Percentiles rank a stretch among this genome's conserved stretches.
Evolutionary conservation across 2,888 invertebrate species (phyloP).

Genomic region (Marasmarcha lunaedactyla): DNA sequence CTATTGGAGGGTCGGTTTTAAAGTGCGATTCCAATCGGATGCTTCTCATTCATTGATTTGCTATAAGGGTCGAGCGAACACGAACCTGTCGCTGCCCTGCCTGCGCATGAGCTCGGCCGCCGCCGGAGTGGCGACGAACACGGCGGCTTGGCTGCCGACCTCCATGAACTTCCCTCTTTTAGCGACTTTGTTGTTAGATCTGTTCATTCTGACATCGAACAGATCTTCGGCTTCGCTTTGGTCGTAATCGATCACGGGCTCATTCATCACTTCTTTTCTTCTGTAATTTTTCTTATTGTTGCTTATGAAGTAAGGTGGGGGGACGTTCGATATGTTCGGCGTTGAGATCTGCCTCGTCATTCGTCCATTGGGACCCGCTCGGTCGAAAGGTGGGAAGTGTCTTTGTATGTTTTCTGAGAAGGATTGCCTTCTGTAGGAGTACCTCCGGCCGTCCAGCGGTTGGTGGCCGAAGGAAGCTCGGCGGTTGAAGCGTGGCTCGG

Average conservation of each 20-base stretch:
- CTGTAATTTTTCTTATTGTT: constrained; percentile 38
- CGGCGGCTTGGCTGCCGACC: constrained; percentile 43
- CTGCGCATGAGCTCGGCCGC: constrained; percentile 56
- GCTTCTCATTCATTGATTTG: neutral
- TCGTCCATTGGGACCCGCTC: constrained; percentile 28
- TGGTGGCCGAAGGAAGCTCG: constrained; percentile 54
- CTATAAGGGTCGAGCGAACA: constrained; percentile 53
- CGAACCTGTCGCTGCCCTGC: constrained; percentile 51
- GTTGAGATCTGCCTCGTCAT: constrained; percentile 47
- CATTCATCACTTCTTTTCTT: constrained; percentile 45
- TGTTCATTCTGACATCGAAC: constrained; percentile 46
- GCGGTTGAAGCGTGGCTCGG: constrained; percentile 37
- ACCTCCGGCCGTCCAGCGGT: constrained; percentile 36
- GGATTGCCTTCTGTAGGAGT: constrained; percentile 43
- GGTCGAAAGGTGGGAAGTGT: constrained; percentile 46
- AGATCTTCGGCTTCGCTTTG: constrained; percentile 60
- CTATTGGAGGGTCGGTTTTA: no score
- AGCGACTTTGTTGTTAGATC: constrained; percentile 31
- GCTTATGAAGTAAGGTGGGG: constrained; percentile 43
- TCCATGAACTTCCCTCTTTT: constrained; percentile 52
- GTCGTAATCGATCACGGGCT: constrained; percentile 61
- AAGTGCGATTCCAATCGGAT: no score
- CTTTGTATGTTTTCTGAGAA: constrained; percentile 57
- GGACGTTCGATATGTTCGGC: constrained; percentile 41
- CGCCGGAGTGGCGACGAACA: constrained; percentile 54